Base-by-base conservation (phyloP, 2,888 invertebrate genomes). In the Watsonalla binaria region DNA sequence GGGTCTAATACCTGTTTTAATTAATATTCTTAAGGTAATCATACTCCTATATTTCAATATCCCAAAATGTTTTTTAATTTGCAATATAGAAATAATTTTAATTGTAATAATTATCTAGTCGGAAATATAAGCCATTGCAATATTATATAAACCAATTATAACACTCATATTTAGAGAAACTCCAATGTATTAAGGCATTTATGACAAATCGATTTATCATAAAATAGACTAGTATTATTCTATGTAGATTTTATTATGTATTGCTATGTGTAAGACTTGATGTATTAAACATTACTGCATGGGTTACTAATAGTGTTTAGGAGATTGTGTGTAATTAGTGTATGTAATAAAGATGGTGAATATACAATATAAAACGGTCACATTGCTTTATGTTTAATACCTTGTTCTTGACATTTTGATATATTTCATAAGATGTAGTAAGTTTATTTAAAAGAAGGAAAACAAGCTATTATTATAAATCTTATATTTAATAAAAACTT, bases 101-200 rank as follows among this genome's bases (percentile, higher is more conserved):
- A 84, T 83, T 75, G 81, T 86, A 86, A 83, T 82, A 80, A 84
- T 82, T 74, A 82, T 90, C 90, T 90, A 90, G 90, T 90, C 90
- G 89, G 76, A 87, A 86, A 80, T 83, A 82, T 82, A 83, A 85
- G 90, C 90, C 90, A 90, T 90, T 88, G 87, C 88, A 90, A 88
- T 89, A 87, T 81, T 74, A 74, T 78, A 78, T 77, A 76, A 79
- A 77, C 66, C 66, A 72, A 70, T 71, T 57, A 67, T 71, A 72
- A 68, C 63, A 66, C 65, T 71, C 67, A 70, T 72, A 72, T 70
- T 60, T 70, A 68, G 65, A 65, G 61, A 59, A 65, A 63, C 66
- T 65, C 71, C 63, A 72, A 68, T 67, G 68, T 49, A 65, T 69
- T 66, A 65, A 65, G 67, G 80, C 81, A 81, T 81, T 79, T 78